phyloP scores from a whole-genome alignment of 2,888 invertebrate genomes.

The Parnassius orleans region DNA sequence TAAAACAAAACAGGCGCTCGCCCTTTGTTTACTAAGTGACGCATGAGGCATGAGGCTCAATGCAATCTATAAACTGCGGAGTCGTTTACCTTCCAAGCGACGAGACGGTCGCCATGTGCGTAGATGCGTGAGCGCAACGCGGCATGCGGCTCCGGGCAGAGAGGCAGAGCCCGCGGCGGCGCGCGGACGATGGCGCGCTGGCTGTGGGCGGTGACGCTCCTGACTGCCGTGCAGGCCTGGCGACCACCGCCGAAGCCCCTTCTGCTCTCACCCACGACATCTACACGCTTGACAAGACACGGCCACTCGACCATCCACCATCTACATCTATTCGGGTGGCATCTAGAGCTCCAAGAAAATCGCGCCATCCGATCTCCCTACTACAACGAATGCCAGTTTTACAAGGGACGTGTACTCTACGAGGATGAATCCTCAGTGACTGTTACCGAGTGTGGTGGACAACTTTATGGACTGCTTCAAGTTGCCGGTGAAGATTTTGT shows the following conservation, averaged over 20 bases:
- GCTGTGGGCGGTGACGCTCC: conserved; percentile 64
- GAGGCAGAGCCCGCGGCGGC: conserved; percentile 63
- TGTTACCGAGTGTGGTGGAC: conserved; percentile 76
- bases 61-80: conserved; percentile 73
- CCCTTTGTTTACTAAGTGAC: conserved; percentile 79
- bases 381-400: conserved; percentile 69
- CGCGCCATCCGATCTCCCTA: conserved; percentile 67
- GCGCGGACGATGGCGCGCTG: conserved; percentile 74
- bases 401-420: conserved; percentile 61
- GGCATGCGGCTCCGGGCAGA: conserved; percentile 50
- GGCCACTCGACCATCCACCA: conserved; percentile 43
- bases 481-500: conserved; percentile 70
- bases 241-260: conserved; percentile 31
- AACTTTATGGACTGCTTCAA: conserved; percentile 76
- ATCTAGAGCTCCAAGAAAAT: conserved; percentile 66
- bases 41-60: conserved; percentile 67
- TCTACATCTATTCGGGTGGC: conserved; percentile 66
- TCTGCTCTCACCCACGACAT: conserved; percentile 31
- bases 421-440: conserved; percentile 69
- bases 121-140: conserved; percentile 69
- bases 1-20: conserved; percentile 61
- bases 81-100: conserved; percentile 78
- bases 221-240: conserved; percentile 45
- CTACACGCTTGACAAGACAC: conserved; percentile 45
- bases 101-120: conserved; percentile 76